These are phyloP conservation scores for Hemitrygon akajei DNA, from an alignment of 2,797 vertebrate species.

Conservation along the genomic window DNA sequence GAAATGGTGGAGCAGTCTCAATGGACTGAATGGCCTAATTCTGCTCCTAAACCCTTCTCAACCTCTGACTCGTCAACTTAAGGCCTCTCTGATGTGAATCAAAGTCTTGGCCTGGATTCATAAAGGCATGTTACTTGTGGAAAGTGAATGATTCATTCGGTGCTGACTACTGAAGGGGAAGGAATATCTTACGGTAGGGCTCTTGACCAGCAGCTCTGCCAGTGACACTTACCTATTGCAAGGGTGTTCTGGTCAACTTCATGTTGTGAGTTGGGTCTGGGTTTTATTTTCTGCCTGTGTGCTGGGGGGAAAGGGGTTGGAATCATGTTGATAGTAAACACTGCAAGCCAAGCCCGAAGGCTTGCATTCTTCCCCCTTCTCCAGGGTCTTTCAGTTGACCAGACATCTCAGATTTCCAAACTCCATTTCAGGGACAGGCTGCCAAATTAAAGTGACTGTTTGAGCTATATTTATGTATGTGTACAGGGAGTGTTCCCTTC, in stretches of 20 bases:
- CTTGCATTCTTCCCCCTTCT: neutral
- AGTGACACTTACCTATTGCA: neutral
- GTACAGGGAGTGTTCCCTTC: neutral
- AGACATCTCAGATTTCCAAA: slow-evolving; percentile 30
- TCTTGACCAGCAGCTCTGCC: neutral
- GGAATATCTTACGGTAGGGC: neutral
- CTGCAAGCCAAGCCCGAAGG: neutral
- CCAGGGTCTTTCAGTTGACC: slow-evolving; percentile 20
- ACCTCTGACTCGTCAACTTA: too few relatives aligned
- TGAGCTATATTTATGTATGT: slow-evolving; percentile 11
- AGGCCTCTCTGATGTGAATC: neutral
- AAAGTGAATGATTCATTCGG: neutral
- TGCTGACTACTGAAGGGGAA: neutral
- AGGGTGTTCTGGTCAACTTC: neutral
- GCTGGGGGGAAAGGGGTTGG: neutral
- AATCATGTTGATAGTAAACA: neutral
- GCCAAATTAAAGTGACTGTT: slow-evolving; percentile 24
- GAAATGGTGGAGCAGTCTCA: too few relatives aligned
- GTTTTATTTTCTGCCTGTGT: neutral
- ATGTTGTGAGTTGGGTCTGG: neutral
- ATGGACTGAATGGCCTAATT: too few relatives aligned
- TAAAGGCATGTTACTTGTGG: neutral
- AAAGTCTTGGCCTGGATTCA: neutral
- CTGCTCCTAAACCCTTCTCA: too few relatives aligned
- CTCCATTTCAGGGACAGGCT: slow-evolving; percentile 16